A percentile compares a stretch with the other conserved stretches of the same genome.
These are phyloP conservation scores for Pseudochaenichthys georgianus DNA, from an alignment of 2,797 vertebrate genomes.

Conservation along the genomic window DNA sequence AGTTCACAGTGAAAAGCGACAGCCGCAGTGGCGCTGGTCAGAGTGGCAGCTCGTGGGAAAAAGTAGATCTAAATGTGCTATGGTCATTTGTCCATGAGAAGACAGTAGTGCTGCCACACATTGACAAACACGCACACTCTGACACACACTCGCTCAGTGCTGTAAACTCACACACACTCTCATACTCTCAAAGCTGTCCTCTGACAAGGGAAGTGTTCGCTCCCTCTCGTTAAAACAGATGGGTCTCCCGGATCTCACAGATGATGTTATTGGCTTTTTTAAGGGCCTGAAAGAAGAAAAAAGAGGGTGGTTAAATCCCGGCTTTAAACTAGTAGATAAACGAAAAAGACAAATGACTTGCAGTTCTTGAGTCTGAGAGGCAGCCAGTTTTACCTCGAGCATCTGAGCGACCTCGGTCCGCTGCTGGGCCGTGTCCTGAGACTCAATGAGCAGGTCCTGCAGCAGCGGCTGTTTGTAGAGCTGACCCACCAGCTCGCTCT, in stretches of 20 bases:
- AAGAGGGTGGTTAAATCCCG: slow-evolving; percentile 27
- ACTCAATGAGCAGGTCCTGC: slow-evolving; percentile 87
- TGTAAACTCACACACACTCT: slow-evolving; percentile 69
- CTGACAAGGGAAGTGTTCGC: slow-evolving; percentile 33
- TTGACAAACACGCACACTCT: background rate
- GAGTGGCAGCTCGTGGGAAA: slow-evolving; percentile 33
- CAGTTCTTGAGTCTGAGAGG: slow-evolving; percentile 14
- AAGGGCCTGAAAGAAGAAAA: slow-evolving; percentile 76
- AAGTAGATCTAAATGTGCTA: slow-evolving; percentile 53
- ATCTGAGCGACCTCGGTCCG: slow-evolving; percentile 86
- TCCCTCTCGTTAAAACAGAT: slow-evolving; percentile 86
- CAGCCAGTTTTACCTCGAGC: slow-evolving; percentile 82
- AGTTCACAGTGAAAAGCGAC: slow-evolving; percentile 69
- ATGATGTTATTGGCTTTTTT: slow-evolving; percentile 89
- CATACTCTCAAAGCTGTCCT: slow-evolving; percentile 54
- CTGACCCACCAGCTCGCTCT: slow-evolving; percentile 91
- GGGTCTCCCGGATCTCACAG: slow-evolving; percentile 90
- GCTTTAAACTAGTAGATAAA: slow-evolving; percentile 22
- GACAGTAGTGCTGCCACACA: slow-evolving; percentile 42
- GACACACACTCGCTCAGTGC: slow-evolving; percentile 9
- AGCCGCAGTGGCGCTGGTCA: slow-evolving; percentile 31
- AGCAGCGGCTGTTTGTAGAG: slow-evolving; percentile 87
- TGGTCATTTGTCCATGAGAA: slow-evolving; percentile 68
- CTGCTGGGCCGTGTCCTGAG: slow-evolving; percentile 89
- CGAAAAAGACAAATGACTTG: slow-evolving; percentile 18